A percentile compares a stretch with the other conserved stretches of the same genome.
Evolutionary conservation across 2,113 vertebrate genomes (phyloP).

Genomic region (Trematomus loennbergii): DNA sequence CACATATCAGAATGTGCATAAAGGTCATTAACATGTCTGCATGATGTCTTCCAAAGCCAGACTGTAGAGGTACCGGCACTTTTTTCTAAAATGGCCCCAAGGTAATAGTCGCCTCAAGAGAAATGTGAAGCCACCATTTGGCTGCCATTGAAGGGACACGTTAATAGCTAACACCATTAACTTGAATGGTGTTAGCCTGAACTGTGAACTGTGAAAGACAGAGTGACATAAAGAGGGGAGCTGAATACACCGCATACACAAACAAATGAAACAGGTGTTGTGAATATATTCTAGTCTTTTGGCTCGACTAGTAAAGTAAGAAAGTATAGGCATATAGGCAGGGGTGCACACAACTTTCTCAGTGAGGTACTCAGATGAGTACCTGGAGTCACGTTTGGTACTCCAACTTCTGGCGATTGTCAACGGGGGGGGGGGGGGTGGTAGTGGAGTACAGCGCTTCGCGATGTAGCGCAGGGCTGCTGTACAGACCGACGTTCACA

Average conservation of each 20-base stretch:
- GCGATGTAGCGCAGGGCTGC: no score
- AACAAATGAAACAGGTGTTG: not conserved
- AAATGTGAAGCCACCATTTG: conserved; percentile 34
- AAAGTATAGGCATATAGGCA: no score
- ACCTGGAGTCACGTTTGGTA: no score
- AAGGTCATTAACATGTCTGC: not conserved
- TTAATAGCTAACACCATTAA: conserved; percentile 23
- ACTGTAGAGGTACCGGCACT: conserved; percentile 13
- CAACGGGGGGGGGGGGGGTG: no score
- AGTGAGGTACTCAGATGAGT: no score
- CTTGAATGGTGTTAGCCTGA: conserved; percentile 29
- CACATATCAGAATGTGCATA: conserved; percentile 37
- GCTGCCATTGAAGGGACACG: not conserved
- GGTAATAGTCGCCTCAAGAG: conserved; percentile 21
- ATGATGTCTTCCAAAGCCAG: not conserved
- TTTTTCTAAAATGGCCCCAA: conserved; percentile 2
- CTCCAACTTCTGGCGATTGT: no score
- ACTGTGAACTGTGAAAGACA: conserved; percentile 11
- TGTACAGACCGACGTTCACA: no score
- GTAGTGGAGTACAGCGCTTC: no score
- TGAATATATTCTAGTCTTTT: not conserved
- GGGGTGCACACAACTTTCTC: no score
- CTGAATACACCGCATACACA: not conserved
- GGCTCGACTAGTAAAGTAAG: not conserved
- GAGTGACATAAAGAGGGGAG: not conserved